Evolutionary conservation across 2,797 vertebrate genomes (phyloP).

Genomic region (Propithecus perrieri): DNA sequence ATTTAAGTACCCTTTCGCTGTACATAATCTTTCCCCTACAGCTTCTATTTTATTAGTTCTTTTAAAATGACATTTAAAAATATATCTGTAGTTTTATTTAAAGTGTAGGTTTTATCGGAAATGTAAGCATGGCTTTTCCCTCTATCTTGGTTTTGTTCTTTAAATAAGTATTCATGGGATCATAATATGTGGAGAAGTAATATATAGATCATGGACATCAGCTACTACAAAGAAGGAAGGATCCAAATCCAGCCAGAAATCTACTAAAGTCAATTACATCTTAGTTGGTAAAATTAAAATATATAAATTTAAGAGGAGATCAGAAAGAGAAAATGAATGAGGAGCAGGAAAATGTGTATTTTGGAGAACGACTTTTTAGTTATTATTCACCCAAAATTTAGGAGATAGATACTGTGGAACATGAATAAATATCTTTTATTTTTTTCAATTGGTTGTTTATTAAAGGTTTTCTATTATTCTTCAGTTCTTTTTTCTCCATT

Average conservation of each 20-base stretch:
- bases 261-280: neutral
- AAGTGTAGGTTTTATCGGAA: neutral
- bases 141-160: neutral
- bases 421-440: neutral
- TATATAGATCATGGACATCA: neutral
- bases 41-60: conserved; percentile 11
- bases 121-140: neutral
- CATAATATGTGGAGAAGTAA: neutral
- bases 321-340: neutral
- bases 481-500: neutral
- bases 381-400: neutral
- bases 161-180: neutral
- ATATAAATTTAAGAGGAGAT: neutral
- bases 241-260: neutral
- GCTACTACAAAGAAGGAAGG: neutral
- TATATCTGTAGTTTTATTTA: neutral
- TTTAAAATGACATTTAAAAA: conserved; percentile 44
- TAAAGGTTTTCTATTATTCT: neutral
- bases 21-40: neutral
- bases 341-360: neutral
- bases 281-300: neutral
- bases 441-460: neutral
- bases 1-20: neutral
- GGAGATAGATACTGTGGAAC: neutral
- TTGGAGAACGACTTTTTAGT: neutral